Percentiles rank a stretch among this genome's conserved stretches.
Evolutionary conservation across 2,888 invertebrate species (phyloP).

Genomic region (Agrotis ipsilon): DNA sequence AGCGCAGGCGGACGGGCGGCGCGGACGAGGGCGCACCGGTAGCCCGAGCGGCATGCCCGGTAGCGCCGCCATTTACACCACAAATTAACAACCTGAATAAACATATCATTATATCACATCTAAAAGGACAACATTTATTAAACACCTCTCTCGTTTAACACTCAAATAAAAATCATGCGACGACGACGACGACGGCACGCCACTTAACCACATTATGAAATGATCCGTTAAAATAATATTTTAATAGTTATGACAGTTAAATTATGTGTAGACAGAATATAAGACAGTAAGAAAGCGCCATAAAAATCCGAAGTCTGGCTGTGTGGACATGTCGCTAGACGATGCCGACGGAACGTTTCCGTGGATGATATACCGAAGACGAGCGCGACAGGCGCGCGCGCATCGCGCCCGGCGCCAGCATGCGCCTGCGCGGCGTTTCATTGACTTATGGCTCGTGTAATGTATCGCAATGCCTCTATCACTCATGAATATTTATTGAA

Average conservation of each 20-base stretch:
- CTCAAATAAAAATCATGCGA: conserved; percentile 61
- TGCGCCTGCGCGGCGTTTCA: conserved; percentile 80
- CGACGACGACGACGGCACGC: conserved; percentile 44
- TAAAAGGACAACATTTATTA: conserved; percentile 61
- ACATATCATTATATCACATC: conserved; percentile 61
- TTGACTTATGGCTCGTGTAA: conserved; percentile 89
- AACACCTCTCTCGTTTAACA: conserved; percentile 51
- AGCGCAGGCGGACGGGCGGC: conserved; percentile 45
- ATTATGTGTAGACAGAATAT: conserved; percentile 85
- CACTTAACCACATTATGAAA: conserved; percentile 56
- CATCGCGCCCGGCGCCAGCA: conserved; percentile 61
- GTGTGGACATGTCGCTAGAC: conserved; percentile 83
- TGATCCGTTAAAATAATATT: conserved; percentile 76
- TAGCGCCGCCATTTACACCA: conserved; percentile 72
- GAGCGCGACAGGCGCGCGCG: conserved; percentile 67
- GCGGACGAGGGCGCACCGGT: conserved; percentile 55
- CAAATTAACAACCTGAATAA: conserved; percentile 70
- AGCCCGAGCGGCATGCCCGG: conserved; percentile 64
- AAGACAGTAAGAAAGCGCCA: conserved; percentile 76
- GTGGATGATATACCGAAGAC: conserved; percentile 70
- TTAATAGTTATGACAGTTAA: conserved; percentile 80
- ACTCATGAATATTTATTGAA: conserved; percentile 90
- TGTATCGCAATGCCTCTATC: conserved; percentile 89
- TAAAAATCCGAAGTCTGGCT: conserved; percentile 87
- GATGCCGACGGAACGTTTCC: conserved; percentile 70